phyloP scores from a whole-genome alignment of 1,140 invertebrate species.

The Drosophila pachea region DNA sequence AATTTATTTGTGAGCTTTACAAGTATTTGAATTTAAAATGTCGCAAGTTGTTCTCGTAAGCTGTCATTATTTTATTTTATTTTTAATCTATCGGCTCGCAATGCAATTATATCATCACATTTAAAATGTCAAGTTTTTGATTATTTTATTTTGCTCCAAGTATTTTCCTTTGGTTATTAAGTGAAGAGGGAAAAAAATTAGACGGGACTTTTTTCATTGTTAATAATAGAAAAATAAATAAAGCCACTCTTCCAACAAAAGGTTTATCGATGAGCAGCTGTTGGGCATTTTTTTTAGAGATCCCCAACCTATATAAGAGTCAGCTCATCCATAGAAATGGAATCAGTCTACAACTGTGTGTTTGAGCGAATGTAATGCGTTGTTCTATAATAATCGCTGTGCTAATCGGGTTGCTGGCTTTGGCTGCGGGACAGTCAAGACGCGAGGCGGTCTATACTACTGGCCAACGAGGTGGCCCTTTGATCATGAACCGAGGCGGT shows the following conservation, averaged over 20 bases:
- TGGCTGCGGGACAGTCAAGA: conserved; percentile 5
- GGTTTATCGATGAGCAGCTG: conserved; percentile 4
- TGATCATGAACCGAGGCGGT: not conserved
- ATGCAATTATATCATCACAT: conserved; percentile 51
- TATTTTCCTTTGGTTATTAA: not conserved
- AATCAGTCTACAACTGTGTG: conserved; percentile 3
- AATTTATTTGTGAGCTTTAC: conserved; percentile 14
- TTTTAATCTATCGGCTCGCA: conserved; percentile 47
- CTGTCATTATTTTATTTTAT: conserved; percentile 15
- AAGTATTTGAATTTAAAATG: conserved; percentile 14
- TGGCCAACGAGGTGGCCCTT: not conserved
- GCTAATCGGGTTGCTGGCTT: conserved; percentile 10
- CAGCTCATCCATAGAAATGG: not conserved
- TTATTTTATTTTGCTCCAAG: conserved; percentile 8
- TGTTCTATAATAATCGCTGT: conserved; percentile 10
- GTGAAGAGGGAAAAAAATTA: not conserved
- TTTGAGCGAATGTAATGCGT: conserved; percentile 10
- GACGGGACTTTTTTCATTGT: not conserved
- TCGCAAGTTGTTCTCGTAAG: not conserved
- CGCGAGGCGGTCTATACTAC: not conserved
- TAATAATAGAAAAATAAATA: conserved; percentile 2
- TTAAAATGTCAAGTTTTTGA: conserved; percentile 23
- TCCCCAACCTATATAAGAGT: conserved; percentile 4
- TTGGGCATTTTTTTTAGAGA: conserved; percentile 6
- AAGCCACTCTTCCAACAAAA: not conserved